Evolutionary conservation across 2,888 invertebrate genomes (phyloP).

Genomic region (Pycnomerus fuliginosus): DNA sequence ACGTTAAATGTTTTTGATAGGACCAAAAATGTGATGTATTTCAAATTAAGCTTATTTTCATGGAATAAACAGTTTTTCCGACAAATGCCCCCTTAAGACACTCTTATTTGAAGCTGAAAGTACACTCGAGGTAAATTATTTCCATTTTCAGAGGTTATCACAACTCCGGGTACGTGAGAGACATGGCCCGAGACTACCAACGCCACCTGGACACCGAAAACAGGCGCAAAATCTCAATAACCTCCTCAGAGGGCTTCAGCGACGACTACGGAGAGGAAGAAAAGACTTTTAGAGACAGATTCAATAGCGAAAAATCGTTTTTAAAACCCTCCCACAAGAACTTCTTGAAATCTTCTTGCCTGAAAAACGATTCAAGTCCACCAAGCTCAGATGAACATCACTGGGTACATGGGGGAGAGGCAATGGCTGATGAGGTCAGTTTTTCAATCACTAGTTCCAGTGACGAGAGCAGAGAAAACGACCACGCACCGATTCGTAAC

Average conservation of each 20-base stretch:
- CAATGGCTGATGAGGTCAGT: constrained; percentile 64
- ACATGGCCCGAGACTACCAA: constrained; percentile 56
- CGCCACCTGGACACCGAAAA: constrained; percentile 54
- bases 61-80: too few relatives aligned
- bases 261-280: constrained; percentile 61
- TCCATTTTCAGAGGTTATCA: constrained; percentile 34
- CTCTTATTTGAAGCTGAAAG: too few relatives aligned
- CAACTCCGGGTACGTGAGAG: constrained; percentile 54
- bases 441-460: constrained; percentile 55
- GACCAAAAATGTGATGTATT: too few relatives aligned
- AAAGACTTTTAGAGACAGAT: constrained; percentile 69
- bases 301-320: constrained; percentile 50
- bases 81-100: too few relatives aligned
- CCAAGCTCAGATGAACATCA: constrained; percentile 58
- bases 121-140: too few relatives aligned
- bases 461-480: constrained; percentile 54
- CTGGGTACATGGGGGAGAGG: constrained; percentile 62
- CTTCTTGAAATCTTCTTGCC: constrained; percentile 37
- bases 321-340: constrained; percentile 35
- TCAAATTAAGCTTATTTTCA: too few relatives aligned
- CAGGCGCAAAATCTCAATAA: constrained; percentile 42
- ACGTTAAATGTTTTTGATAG: too few relatives aligned
- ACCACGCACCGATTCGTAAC: constrained; percentile 17
- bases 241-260: constrained; percentile 49
- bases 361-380: constrained; percentile 46